Percentiles rank a stretch among this genome's conserved stretches.
These are phyloP conservation scores for Alsophila aescularia DNA, from an alignment of 2,888 invertebrate species.

Conservation along the genomic window DNA sequence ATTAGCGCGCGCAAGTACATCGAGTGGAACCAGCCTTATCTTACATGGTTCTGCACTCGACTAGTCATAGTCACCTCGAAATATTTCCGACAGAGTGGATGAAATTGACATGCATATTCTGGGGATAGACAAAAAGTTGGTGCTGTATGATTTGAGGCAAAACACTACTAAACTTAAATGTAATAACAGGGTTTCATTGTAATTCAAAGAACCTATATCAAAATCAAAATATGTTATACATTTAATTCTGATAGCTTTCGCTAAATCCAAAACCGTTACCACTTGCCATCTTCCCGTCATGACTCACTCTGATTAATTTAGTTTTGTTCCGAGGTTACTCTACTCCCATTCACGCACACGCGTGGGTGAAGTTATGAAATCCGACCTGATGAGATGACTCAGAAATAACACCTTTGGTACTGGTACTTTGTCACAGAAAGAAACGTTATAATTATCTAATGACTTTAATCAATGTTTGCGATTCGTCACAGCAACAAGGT, in stretches of 20 bases:
- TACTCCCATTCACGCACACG: constrained; percentile 26
- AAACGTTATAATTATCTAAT: background rate
- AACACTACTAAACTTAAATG: no score
- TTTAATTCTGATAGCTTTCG: background rate
- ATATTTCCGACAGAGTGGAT: no score
- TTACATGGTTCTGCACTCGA: no score
- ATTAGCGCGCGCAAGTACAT: no score
- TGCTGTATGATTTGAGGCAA: no score
- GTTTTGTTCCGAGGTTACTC: constrained; percentile 42
- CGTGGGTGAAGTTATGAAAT: constrained; percentile 49
- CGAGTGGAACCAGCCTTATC: no score
- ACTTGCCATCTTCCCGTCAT: constrained; percentile 9
- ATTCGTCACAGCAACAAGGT: background rate
- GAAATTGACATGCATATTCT: no score
- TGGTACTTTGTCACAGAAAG: constrained; percentile 12
- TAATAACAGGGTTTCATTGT: no score
- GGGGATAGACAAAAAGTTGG: no score
- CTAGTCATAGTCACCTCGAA: no score
- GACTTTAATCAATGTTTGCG: background rate
- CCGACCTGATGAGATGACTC: constrained; percentile 40
- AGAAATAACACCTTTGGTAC: constrained; percentile 17
- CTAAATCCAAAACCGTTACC: background rate
- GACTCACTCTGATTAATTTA: constrained; percentile 47
- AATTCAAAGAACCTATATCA: no score
- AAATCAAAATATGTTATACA: no score